Evolutionary conservation across 2,113 vertebrate genomes (phyloP).

Genomic region (Cercopithecus mona): DNA sequence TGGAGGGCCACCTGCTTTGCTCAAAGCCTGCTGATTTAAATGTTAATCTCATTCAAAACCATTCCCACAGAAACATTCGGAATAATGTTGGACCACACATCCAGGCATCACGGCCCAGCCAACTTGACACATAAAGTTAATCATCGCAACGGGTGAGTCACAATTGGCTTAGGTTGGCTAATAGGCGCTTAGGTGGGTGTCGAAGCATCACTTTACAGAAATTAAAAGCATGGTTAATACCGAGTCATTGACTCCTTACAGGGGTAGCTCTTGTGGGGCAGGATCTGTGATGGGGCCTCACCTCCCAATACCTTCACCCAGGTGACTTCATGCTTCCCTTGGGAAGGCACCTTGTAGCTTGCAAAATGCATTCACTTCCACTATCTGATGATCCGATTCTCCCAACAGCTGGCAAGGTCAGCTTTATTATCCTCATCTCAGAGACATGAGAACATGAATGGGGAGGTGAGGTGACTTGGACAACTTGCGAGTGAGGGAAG

Average conservation of each 20-base stretch:
- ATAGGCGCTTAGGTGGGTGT: background rate
- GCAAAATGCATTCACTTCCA: background rate
- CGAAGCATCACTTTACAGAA: background rate
- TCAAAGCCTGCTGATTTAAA: background rate
- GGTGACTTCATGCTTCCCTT: background rate
- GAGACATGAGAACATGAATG: rapidly evolving
- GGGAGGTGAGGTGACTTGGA: background rate
- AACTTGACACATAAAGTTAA: background rate
- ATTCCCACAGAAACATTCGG: background rate
- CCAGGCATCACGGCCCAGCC: background rate
- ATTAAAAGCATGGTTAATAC: background rate
- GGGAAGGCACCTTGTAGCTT: background rate
- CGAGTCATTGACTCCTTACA: background rate
- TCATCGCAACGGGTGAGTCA: background rate
- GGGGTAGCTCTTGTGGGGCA: background rate
- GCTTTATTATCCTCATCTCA: background rate
- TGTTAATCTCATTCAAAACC: background rate
- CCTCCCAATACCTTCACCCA: background rate
- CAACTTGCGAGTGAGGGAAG: background rate
- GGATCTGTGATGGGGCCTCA: background rate
- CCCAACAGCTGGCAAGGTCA: rapidly evolving
- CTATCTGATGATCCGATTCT: background rate
- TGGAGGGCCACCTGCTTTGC: background rate
- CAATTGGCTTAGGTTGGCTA: background rate
- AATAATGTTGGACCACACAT: background rate